Evolutionary conservation across 2,797 vertebrate genomes (phyloP), one percentile per base, ranked within the genome.

Genomic region (Semotilus atromaculatus): DNA sequence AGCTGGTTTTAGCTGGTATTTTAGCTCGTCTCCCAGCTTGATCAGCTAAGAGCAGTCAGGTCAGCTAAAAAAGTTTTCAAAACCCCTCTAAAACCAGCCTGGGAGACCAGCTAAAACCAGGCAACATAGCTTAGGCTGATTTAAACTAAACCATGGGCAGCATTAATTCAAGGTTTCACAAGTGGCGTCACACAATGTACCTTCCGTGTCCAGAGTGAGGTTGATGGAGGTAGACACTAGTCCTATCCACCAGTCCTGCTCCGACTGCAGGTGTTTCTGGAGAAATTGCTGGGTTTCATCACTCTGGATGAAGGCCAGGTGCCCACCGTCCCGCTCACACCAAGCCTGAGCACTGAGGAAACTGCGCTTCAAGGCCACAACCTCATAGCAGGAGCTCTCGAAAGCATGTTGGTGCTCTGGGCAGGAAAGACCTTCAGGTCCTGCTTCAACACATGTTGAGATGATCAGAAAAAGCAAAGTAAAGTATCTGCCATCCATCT

Each of bases 291-390:
- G 97, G 0, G 90, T 97, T 89, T 95, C 96, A 81, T 97, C 94
- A 1, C 96, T 96, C 40, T 92, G 92, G 86, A 99, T 95, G 80
- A 98, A 99, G 80, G 94, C 94, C 16, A 99, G 86, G 75, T 98
- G 97, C 72, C 98, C 97, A n/a, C 97, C 97, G 1, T 94, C 95
- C 89, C 90, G 94, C 92, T 99, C 97, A 74, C 97, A 99, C 97
- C 97, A 98, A 31, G 91, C 92, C 93, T 99, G 96, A 76, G 97
- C 97, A 6, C 89, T 89, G 0, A 80, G 90, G 88, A 97, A 97
- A 43, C 94, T 92, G 16, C 18, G 92, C 86, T 92, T 90, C 7
- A 96, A 88, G 21, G 82, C 87, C 76, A 97, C 95, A 94, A 98
- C 95, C 83, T 99, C 96, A 11, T 97, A 99, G 88, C 97, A 99